These are phyloP conservation scores for Caenorhabditis wallacei DNA, from an alignment of 2,888 invertebrate genomes.

Conservation along the genomic window DNA sequence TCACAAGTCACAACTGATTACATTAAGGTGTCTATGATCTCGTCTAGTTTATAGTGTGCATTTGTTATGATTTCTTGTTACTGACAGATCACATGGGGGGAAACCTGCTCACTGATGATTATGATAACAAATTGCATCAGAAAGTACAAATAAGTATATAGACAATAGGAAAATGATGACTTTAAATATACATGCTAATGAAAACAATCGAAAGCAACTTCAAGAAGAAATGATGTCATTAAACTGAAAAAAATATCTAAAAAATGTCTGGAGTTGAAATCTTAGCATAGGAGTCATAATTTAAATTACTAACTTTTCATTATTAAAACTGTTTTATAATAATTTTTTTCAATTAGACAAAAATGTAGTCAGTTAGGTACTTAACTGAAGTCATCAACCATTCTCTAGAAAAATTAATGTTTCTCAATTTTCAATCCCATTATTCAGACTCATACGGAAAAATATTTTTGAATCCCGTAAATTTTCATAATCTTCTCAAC, in stretches of 20 bases:
- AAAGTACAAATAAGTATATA: slow-evolving; percentile 14
- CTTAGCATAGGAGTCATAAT: too few species aligned
- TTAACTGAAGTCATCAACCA: too few species aligned
- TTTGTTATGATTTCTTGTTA: slow-evolving; percentile 30
- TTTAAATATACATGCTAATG: background rate
- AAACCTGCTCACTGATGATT: slow-evolving; percentile 23
- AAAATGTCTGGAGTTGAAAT: too few species aligned
- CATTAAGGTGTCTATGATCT: slow-evolving; percentile 26
- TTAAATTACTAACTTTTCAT: too few species aligned
- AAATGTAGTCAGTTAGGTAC: too few species aligned
- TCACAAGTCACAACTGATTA: slow-evolving; percentile 52
- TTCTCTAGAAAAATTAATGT: too few species aligned
- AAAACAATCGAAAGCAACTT: background rate
- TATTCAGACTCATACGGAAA: too few species aligned
- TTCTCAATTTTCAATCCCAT: too few species aligned
- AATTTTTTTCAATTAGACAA: too few species aligned
- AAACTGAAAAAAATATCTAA: background rate
- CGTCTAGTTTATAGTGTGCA: slow-evolving; percentile 52
- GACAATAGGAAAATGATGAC: background rate
- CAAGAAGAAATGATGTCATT: background rate
- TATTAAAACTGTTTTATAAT: too few species aligned
- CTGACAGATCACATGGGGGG: slow-evolving; percentile 33
- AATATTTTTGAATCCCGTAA: too few species aligned
- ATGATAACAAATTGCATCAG: slow-evolving; percentile 27
- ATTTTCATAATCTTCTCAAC: too few species aligned